Base-by-base conservation (phyloP, 1,140 invertebrate species). In the Diachasma alloeum region DNA sequence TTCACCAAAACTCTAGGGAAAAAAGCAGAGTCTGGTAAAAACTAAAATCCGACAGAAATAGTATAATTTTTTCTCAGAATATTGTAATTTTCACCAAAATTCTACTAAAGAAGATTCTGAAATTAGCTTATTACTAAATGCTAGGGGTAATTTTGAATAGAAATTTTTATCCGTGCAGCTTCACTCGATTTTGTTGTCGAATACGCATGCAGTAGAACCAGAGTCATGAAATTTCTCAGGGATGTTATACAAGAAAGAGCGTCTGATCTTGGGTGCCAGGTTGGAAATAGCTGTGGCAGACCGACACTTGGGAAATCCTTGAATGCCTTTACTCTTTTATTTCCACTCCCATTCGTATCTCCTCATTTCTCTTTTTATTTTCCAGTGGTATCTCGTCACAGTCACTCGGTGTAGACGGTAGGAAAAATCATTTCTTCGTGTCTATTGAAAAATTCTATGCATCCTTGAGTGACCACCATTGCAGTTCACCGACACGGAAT, bases 371-470 rank as follows among this genome's bases (percentile, higher is more conserved):
- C 66, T 66, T 26, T 59, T 19, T 71, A 42, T 67, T 72, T 24
- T 37, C 42, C 37, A 26, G n/a, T 17, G 42, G 26, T 48, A 44
- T 46, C 46, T 48, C 76, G 63, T 77, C 71, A 74, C 76, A 69
- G 72, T 77, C 71, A 69, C 37, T 74, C 72, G 17, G 24, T 36
- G 39, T 10, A 44, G 67, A 53, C 48, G 22, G 31, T 48, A 37
- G 36, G 31, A 68, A 68, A 77, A 73, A 73, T 77, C 70, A 73
- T 77, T 73, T 31, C 59, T 73, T 53, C 37, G 37, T 63, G 76
- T 73, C 71, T 74, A 77, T 77, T 77, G 76, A 77, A 77, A 77
- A 77, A 77, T 77, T 77, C 76, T 77, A 77, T 77, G 76, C 76
- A 77, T 77, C 76, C 71, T 66, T 77, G 76, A 77, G 70, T 73